Evolutionary conservation across 2,113 vertebrate genomes (phyloP).

Genomic region (Machaerirhynchus nigripectus): DNA sequence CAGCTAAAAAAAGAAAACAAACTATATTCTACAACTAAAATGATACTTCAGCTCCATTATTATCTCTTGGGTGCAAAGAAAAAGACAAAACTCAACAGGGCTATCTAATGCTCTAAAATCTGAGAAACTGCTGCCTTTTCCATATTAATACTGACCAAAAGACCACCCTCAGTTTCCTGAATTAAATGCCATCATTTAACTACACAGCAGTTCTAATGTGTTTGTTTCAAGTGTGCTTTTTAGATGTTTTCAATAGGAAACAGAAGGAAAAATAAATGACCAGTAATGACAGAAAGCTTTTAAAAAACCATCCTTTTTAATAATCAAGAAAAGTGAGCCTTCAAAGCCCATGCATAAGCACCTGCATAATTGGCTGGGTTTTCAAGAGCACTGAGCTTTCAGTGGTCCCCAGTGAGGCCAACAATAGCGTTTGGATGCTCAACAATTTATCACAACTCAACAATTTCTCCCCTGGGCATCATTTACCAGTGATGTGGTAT

Average conservation of each 20-base stretch:
- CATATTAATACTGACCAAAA: neutral
- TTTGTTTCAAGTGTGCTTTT: neutral
- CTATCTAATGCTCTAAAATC: neutral
- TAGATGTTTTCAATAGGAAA: neutral
- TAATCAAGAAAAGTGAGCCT: neutral
- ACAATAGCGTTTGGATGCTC: constrained; percentile 43
- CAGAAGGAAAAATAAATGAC: neutral
- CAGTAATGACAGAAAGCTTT: neutral
- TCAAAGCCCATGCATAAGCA: constrained; percentile 11
- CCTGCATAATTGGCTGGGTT: constrained; percentile 44
- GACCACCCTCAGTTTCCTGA: neutral
- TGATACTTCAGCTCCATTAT: neutral
- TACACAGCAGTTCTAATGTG: neutral
- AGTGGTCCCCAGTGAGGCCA: constrained; percentile 36
- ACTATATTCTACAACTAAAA: neutral
- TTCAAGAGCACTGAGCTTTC: constrained; percentile 29
- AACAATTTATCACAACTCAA: constrained; percentile 51
- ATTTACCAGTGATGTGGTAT: neutral
- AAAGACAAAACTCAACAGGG: neutral
- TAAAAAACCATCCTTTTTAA: neutral
- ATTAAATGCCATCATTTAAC: neutral
- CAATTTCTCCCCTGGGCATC: constrained; percentile 12
- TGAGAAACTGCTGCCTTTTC: neutral
- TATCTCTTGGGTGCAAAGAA: neutral
- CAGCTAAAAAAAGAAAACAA: neutral